Evolutionary conservation across 2,797 vertebrate species (phyloP).

Genomic region (Phalanger gymnotis): DNA sequence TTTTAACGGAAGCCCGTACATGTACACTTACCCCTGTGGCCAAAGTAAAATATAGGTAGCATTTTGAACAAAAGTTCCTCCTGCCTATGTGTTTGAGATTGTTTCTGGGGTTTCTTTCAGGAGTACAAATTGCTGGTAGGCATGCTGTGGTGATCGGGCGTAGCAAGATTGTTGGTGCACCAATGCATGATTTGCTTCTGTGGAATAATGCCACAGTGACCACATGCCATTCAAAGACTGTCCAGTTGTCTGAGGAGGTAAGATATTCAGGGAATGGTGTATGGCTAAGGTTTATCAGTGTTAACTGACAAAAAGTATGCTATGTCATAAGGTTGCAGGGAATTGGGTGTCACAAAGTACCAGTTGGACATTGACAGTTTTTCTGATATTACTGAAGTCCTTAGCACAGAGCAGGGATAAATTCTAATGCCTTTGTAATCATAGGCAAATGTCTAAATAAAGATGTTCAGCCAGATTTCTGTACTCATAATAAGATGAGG

Average conservation of each 20-base stretch:
- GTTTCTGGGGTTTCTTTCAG: constrained; percentile 80
- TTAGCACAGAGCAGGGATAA: not conserved
- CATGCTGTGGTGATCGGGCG: constrained; percentile 95
- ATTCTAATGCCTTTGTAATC: not conserved
- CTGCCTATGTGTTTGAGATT: not conserved
- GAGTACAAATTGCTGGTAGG: constrained; percentile 92
- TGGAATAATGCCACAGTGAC: constrained; percentile 98
- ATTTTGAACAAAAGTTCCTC: not conserved
- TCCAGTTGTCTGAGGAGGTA: constrained; percentile 92
- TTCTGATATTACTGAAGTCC: not conserved
- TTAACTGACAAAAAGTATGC: not conserved
- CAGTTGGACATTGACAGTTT: not conserved
- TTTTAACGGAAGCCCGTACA: constrained; percentile 8
- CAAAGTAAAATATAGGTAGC: not conserved
- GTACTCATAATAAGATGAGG: not conserved
- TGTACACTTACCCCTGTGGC: not conserved
- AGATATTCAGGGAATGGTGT: not conserved
- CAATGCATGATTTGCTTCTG: constrained; percentile 97
- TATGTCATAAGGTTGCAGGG: not conserved
- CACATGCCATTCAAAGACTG: constrained; percentile 97
- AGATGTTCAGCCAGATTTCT: not conserved
- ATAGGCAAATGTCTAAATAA: not conserved
- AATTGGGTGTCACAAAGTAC: not conserved
- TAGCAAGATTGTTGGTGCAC: constrained; percentile 98
- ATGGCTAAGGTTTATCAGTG: not conserved